Percentiles rank a stretch among this genome's conserved stretches.
Conservation (phyloP, 2,113 vertebrate species). For the Myxocyprinus asiaticus region DNA sequence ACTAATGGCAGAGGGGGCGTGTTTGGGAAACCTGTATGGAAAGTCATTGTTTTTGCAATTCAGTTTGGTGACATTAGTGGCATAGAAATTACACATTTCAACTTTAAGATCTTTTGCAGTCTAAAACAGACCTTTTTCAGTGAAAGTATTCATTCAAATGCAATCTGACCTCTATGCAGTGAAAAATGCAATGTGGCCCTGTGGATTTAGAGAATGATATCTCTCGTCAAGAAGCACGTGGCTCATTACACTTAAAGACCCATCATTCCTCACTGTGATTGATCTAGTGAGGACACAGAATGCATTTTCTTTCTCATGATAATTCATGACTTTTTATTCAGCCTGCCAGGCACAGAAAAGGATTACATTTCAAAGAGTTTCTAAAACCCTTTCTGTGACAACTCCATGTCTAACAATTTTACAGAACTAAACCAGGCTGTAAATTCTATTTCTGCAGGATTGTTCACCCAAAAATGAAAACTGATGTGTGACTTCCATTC, state of each 20-base stretch:
- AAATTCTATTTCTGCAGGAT: no score
- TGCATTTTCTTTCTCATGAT: background rate
- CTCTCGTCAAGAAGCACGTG: background rate
- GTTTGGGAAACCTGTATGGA: no score
- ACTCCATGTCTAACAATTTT: no score
- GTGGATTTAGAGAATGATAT: background rate
- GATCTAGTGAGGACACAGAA: background rate
- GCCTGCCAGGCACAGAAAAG: background rate
- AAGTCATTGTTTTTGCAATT: no score
- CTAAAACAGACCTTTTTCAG: background rate
- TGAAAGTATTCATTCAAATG: background rate
- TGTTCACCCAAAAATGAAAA: no score
- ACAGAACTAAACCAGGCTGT: no score
- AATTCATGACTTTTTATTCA: slow-evolving; percentile 34
- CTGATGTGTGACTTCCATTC: no score
- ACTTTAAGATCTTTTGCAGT: background rate
- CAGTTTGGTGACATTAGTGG: no score
- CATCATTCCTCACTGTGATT: slow-evolving; percentile 20
- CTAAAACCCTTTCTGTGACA: no score
- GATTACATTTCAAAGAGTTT: no score
- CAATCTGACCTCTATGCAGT: background rate
- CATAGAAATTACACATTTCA: no score
- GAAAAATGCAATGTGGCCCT: background rate
- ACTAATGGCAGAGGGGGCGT: no score
- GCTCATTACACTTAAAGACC: slow-evolving; percentile 27